phyloP scores from a whole-genome alignment of 2,113 vertebrate species.

The Neogale vison region DNA sequence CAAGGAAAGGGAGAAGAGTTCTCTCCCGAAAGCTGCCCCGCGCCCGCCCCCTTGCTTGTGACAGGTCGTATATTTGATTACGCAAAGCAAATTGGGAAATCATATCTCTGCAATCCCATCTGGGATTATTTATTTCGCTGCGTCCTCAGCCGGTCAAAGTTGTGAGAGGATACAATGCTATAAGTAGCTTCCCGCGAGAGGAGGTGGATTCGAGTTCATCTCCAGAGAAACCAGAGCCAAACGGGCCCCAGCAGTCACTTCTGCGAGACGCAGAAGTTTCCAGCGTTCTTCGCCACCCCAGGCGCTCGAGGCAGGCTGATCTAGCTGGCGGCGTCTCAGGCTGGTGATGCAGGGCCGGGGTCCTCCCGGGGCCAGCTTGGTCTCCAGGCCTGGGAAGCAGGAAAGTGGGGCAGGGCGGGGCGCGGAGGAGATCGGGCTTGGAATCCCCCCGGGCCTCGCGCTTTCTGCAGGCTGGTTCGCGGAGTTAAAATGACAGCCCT shows the following conservation, averaged over 20 bases:
- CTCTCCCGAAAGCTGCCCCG: not conserved
- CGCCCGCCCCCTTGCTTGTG: not conserved
- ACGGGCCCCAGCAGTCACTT: not conserved
- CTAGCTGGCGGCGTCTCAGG: not conserved
- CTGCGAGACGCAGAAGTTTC: not conserved
- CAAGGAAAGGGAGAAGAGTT: not conserved
- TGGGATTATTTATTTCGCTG: conserved; percentile 77
- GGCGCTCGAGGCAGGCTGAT: not conserved
- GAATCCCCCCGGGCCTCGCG: not conserved
- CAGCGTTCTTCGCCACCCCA: not conserved
- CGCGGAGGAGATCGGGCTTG: not conserved
- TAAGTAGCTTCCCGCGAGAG: not conserved
- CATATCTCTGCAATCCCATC: conserved; percentile 66
- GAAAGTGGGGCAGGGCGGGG: not conserved
- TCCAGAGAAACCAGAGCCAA: not conserved
- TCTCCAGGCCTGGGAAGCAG: not conserved
- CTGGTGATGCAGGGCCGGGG: not conserved
- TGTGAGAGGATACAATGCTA: not conserved
- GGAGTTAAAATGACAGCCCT: not conserved
- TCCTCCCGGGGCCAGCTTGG: fast-evolving
- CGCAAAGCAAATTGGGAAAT: conserved; percentile 78
- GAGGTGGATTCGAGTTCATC: conserved; percentile 23
- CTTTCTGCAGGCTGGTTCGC: not conserved
- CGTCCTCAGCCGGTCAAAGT: not conserved
- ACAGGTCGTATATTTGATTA: conserved; percentile 77